phyloP scores from a whole-genome alignment of 2,888 invertebrate species.

The Heliconius ismenius region DNA sequence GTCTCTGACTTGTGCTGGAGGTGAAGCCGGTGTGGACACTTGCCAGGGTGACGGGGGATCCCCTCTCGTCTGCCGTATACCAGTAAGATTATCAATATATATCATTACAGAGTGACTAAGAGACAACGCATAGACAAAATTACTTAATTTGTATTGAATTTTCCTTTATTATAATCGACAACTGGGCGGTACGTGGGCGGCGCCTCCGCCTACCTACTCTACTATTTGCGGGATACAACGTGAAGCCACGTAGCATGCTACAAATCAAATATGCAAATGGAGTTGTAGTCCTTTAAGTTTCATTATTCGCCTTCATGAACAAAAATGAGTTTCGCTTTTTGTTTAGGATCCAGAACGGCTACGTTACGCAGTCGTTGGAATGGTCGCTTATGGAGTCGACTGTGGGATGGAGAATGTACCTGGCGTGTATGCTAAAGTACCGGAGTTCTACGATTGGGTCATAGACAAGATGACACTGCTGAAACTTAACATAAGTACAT shows the following conservation, averaged over 20 bases:
- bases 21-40: constrained; percentile 86
- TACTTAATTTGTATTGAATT: too few relatives aligned
- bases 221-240: not conserved
- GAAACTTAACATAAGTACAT: too few relatives aligned
- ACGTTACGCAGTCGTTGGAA: not conserved
- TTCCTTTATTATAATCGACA: too few relatives aligned
- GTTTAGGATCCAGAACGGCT: too few relatives aligned
- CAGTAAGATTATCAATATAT: constrained; percentile 22
- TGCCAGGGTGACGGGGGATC: constrained; percentile 89
- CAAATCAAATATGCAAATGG: not conserved
- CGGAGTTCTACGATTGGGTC: constrained; percentile 44
- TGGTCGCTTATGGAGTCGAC: constrained; percentile 44
- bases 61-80: constrained; percentile 86
- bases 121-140: too few relatives aligned
- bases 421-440: constrained; percentile 43
- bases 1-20: constrained; percentile 90
- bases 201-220: not conserved
- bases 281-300: not conserved
- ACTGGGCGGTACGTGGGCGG: too few relatives aligned
- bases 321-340: too few relatives aligned
- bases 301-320: too few relatives aligned
- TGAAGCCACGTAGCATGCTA: not conserved
- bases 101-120: too few relatives aligned
- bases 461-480: not conserved
- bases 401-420: constrained; percentile 41